Conservation (phyloP, 1,140 invertebrate genomes). For the Agrypnia vestita region DNA sequence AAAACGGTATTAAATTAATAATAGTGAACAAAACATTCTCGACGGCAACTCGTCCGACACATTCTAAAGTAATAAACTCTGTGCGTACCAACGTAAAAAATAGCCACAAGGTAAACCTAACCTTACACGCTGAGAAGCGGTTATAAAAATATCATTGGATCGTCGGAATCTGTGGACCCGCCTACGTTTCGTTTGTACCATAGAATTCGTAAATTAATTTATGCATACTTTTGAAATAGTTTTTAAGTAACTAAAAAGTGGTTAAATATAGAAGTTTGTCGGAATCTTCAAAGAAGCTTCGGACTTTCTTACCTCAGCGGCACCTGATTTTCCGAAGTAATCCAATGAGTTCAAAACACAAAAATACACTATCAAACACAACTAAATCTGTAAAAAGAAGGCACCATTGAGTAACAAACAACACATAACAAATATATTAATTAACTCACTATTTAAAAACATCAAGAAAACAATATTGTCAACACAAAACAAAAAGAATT, state of each 20-base stretch:
- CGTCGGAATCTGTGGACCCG: background rate
- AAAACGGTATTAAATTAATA: slow-evolving; percentile 1
- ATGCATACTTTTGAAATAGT: slow-evolving; percentile 4
- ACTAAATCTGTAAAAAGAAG: slow-evolving; percentile 42
- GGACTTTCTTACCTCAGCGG: slow-evolving; percentile 72
- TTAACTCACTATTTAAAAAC: slow-evolving; percentile 52
- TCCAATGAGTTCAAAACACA: slow-evolving; percentile 66
- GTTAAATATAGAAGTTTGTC: slow-evolving; percentile 67
- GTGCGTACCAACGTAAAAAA: slow-evolving; percentile 48
- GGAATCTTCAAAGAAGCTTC: slow-evolving; percentile 70
- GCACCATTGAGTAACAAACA: slow-evolving; percentile 38
- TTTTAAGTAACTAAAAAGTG: slow-evolving; percentile 62
- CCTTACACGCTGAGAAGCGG: slow-evolving; percentile 37
- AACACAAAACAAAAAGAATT: slow-evolving; percentile 69
- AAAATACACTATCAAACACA: slow-evolving; percentile 46
- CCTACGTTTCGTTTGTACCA: background rate
- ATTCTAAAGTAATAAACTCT: slow-evolving; percentile 32
- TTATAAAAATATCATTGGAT: slow-evolving; percentile 25
- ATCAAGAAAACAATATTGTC: slow-evolving; percentile 67
- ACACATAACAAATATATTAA: slow-evolving; percentile 39
- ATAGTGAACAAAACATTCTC: background rate
- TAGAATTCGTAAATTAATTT: background rate
- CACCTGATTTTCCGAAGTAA: slow-evolving; percentile 71
- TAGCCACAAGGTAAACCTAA: slow-evolving; percentile 53
- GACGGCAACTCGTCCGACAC: slow-evolving; percentile 25